These are phyloP conservation scores for Apogon talboti DNA, from an alignment of 2,797 vertebrate genomes.

Conservation along the genomic window DNA sequence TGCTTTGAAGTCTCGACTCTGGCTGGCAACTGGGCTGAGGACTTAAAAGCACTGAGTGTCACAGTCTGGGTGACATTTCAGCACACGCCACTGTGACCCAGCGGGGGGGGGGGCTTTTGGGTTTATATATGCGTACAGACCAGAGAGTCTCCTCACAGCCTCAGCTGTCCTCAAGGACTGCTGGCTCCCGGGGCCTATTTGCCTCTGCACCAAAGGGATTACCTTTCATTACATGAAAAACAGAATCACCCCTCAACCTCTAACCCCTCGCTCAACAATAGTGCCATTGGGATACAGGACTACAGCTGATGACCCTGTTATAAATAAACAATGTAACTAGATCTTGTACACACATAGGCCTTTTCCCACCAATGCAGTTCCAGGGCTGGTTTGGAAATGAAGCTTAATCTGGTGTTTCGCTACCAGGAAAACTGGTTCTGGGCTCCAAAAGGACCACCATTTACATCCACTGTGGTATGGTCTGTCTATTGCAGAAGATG, in stretches of 20 bases:
- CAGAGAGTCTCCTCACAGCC: slow-evolving; percentile 30
- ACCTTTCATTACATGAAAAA: slow-evolving; percentile 70
- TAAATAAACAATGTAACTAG: slow-evolving; percentile 44
- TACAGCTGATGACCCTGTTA: slow-evolving; percentile 37
- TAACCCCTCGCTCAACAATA: slow-evolving; percentile 56
- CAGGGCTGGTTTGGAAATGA: too few species aligned
- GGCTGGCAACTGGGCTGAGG: slow-evolving; percentile 39
- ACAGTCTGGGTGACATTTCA: slow-evolving; percentile 75
- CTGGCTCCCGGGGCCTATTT: slow-evolving; percentile 49
- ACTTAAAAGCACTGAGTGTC: slow-evolving; percentile 71
- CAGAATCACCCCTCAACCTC: slow-evolving; percentile 44
- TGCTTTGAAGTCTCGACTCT: slow-evolving; percentile 72
- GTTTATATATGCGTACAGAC: slow-evolving; percentile 10
- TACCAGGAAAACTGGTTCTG: too few species aligned
- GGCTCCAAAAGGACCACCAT: too few species aligned
- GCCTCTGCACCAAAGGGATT: slow-evolving; percentile 59
- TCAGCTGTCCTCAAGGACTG: slow-evolving; percentile 63
- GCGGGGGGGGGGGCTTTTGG: slow-evolving; percentile 9
- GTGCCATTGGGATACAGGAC: slow-evolving; percentile 39
- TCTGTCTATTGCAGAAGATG: too few species aligned
- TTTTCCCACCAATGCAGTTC: neutral
- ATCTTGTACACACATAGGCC: slow-evolving; percentile 4
- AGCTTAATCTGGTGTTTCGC: too few species aligned
- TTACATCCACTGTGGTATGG: too few species aligned
- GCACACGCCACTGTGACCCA: slow-evolving; percentile 54